These are phyloP conservation scores for Orthosia gothica DNA, from an alignment of 2,888 invertebrate genomes.

Conservation along the genomic window DNA sequence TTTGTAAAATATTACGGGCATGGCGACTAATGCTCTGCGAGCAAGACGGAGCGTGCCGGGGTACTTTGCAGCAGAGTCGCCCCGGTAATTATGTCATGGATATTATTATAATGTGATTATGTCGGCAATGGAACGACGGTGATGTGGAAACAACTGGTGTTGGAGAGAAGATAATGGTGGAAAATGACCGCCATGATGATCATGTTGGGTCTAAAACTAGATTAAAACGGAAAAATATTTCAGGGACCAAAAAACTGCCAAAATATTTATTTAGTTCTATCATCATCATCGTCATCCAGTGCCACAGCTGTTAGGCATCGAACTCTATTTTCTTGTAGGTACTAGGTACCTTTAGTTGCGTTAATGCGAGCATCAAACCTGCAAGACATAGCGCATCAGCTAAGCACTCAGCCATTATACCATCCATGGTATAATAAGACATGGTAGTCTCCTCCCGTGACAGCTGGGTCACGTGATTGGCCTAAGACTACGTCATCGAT, in stretches of 20 bases:
- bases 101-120: slow-evolving; percentile 32
- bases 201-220: neutral
- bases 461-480: too few species aligned
- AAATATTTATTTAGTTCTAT: too few species aligned
- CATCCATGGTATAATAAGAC: too few species aligned
- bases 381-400: neutral
- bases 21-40: slow-evolving; percentile 10
- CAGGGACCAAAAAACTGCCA: too few species aligned
- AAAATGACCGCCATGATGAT: neutral
- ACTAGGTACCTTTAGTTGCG: neutral
- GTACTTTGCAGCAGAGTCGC: slow-evolving; percentile 22
- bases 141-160: neutral
- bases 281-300: too few species aligned
- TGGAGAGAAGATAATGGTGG: neutral
- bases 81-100: slow-evolving; percentile 30
- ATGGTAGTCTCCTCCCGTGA: too few species aligned
- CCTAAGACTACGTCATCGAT: too few species aligned
- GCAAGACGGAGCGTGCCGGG: neutral
- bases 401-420: too few species aligned
- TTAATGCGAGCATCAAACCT: neutral
- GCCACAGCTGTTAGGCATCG: too few species aligned
- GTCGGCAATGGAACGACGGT: neutral
- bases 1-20: slow-evolving; percentile 24
- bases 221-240: too few species aligned
- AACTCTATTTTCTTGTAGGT: too few species aligned